Evolutionary conservation across 64 coral and sea anemone genomes (phyloP), one percentile per base, ranked within the genome.

Genomic region (Astreopora myriophthalma): DNA sequence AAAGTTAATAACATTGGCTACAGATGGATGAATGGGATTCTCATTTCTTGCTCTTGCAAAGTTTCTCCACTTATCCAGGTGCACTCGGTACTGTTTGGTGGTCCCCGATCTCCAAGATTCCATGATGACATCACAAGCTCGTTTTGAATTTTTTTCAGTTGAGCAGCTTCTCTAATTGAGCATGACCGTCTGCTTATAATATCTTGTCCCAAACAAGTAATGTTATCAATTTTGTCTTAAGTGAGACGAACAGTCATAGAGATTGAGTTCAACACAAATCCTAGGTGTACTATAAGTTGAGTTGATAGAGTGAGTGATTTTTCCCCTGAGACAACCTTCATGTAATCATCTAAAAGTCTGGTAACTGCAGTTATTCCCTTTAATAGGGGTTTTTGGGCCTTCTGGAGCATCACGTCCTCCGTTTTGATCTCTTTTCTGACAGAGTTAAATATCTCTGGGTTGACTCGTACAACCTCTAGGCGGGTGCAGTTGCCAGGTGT

Each of bases 41-140:
- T 69, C 24, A 87, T 40, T 87, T 73, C 66, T 23, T 87, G 36
- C 64, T 73, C 35, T 48, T 40, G 64, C n/a, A 37, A 48, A 87
- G 67, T 67, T 87, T 29, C 48, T 73, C 85, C 65, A 87, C 30
- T 87, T 87, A 87, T 87, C 64, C 85, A 87, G n/a, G 72, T 87
- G 70, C 14, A 86, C 83, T 86, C 83, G 5, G 83, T 86, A 86
- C 24, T 86, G 83, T 71, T 86, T 86, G 30, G 83, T 42, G 5
- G 83, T 86, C 34, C 63, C 38, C 27, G 19, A 27, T 71, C 58
- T 34, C 84, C 84, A 87, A 1, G 67, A 87, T 14, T 29, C 25
- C 19, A 86, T 32, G 63, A 86, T 86, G 35, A 86, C 39, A 39
- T 86, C 83, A 40, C 66, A 69, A 69, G 83, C 83, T 66, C 66